Evolutionary conservation across 2,888 invertebrate species (phyloP).

Genomic region (Aporophyla nigra): DNA sequence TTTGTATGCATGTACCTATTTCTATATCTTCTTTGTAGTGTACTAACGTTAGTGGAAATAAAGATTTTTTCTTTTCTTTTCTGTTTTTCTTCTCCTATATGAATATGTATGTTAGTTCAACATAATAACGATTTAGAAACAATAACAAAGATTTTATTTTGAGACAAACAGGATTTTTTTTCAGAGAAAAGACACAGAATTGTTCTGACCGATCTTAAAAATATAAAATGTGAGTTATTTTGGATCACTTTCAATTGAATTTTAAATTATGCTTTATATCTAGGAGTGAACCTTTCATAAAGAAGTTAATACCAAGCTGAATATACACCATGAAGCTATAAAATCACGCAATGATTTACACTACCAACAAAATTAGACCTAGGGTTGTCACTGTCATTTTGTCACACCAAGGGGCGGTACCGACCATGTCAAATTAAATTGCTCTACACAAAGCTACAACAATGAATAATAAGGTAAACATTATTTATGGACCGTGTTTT

Average conservation of each 20-base stretch:
- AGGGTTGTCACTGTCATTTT: constrained; percentile 53
- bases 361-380: constrained; percentile 52
- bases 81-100: too few species aligned
- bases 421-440: constrained; percentile 83
- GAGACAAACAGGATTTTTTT: neutral
- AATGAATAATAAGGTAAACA: constrained; percentile 79
- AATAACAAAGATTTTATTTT: too few species aligned
- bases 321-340: constrained; percentile 38
- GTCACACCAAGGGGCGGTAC: constrained; percentile 72
- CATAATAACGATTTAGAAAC: neutral
- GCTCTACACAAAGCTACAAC: constrained; percentile 75
- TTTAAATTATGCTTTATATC: neutral
- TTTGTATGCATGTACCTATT: too few species aligned
- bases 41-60: too few species aligned
- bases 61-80: too few species aligned
- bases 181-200: too few species aligned
- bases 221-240: neutral
- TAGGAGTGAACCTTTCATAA: neutral
- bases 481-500: constrained; percentile 83
- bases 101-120: too few species aligned
- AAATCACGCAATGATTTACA: constrained; percentile 63
- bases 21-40: too few species aligned
- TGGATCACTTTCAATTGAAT: neutral
- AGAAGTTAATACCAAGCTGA: neutral
- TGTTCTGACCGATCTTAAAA: neutral